Evolutionary conservation across 2,888 invertebrate genomes (phyloP).

Genomic region (Macaria liturata): DNA sequence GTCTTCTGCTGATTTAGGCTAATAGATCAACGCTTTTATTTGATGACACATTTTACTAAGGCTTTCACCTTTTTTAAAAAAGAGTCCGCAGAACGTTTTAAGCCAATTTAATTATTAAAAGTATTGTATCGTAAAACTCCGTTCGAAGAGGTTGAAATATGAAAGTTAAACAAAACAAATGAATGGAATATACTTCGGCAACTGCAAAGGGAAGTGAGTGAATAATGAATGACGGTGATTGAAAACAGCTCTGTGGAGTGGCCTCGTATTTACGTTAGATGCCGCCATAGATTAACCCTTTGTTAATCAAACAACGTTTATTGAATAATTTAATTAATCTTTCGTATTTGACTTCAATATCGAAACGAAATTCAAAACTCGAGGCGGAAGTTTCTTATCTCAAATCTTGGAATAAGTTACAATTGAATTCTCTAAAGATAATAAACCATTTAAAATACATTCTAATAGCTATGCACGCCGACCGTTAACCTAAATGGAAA

Average conservation of each 20-base stretch:
- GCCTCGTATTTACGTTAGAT: slow-evolving; percentile 78
- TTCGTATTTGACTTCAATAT: slow-evolving; percentile 70
- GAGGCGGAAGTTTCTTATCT: slow-evolving; percentile 21
- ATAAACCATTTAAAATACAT: slow-evolving; percentile 48
- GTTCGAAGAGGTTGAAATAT: slow-evolving; percentile 65
- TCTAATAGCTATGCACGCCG: slow-evolving; percentile 50
- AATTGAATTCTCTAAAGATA: slow-evolving; percentile 28
- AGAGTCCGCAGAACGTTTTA: slow-evolving; percentile 51
- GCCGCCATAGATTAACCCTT: slow-evolving; percentile 80
- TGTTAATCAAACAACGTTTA: slow-evolving; percentile 80
- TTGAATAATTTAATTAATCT: slow-evolving; percentile 81
- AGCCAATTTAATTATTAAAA: slow-evolving; percentile 66
- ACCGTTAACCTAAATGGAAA: slow-evolving; percentile 61
- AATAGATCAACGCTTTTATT: slow-evolving; percentile 19
- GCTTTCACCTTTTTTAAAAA: slow-evolving; percentile 53
- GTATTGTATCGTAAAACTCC: slow-evolving; percentile 65
- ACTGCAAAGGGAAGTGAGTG: slow-evolving; percentile 78
- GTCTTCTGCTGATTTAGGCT: slow-evolving; percentile 29
- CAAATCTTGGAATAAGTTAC: slow-evolving; percentile 20
- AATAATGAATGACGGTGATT: slow-evolving; percentile 81
- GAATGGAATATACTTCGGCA: slow-evolving; percentile 66
- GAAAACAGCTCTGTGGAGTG: slow-evolving; percentile 74
- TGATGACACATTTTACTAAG: slow-evolving; percentile 13
- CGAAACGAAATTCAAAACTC: slow-evolving; percentile 35
- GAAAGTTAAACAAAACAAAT: slow-evolving; percentile 79